A percentile compares a stretch with the other conserved stretches of the same genome.
Conservation (phyloP, 2,888 invertebrate genomes). For the Dasysyrphus albostriatus region DNA sequence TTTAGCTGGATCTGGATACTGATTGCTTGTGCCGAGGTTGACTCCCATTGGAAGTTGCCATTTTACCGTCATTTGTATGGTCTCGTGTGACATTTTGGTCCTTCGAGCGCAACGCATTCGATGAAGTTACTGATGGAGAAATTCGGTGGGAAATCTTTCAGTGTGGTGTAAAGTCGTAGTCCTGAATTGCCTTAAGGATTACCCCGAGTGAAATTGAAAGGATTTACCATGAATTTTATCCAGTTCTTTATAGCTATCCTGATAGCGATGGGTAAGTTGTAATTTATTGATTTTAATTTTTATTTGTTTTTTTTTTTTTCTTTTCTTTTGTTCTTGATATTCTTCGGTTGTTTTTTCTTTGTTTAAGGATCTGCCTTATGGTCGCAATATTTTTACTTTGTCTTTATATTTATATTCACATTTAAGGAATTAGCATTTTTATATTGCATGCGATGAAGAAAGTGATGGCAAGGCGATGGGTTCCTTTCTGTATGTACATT, state of each 20-base stretch:
- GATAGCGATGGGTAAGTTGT: conserved; percentile 77
- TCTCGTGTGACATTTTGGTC: conserved; percentile 48
- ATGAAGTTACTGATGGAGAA: conserved; percentile 11
- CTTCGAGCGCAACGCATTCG: conserved; percentile 50
- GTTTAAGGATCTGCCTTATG: conserved; percentile 53
- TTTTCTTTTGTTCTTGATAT: conserved; percentile 13
- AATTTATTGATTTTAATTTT: conserved; percentile 76
- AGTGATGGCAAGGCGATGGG: not conserved
- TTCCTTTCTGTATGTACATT: not conserved
- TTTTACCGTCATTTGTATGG: conserved; percentile 1
- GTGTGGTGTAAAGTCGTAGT: conserved; percentile 39
- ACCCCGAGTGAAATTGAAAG: conserved; percentile 78
- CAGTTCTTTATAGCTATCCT: conserved; percentile 78
- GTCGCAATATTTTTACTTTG: conserved; percentile 55
- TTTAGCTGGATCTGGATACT: conserved; percentile 35
- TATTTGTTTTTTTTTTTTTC: conserved; percentile 40
- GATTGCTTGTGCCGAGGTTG: not conserved
- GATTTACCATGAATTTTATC: conserved; percentile 80
- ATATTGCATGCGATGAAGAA: conserved; percentile 15
- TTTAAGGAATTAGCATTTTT: conserved; percentile 73
- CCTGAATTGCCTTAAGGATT: conserved; percentile 78
- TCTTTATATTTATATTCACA: conserved; percentile 65
- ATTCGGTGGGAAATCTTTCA: conserved; percentile 13
- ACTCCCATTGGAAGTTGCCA: conserved; percentile 11
- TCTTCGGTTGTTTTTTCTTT: conserved; percentile 13